phyloP scores from a whole-genome alignment of 2,113 vertebrate genomes.

The Eupsittula cactorum region DNA sequence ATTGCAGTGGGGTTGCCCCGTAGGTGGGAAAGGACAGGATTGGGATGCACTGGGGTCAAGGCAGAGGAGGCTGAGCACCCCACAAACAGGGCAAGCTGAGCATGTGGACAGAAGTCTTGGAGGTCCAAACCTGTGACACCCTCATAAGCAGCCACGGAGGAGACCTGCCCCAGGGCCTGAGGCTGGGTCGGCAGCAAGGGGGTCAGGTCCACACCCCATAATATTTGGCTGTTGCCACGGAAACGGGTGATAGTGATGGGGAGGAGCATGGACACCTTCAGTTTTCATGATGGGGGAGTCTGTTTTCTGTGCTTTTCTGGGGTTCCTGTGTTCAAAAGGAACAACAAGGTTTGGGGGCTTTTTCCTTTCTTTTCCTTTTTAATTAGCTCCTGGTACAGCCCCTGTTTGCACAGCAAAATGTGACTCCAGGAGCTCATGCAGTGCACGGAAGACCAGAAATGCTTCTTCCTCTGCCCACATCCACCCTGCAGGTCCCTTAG shows the following conservation, averaged over 20 bases:
- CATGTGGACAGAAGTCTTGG: rapidly evolving
- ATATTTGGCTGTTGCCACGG: background rate
- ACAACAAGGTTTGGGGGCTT: background rate
- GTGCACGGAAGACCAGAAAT: background rate
- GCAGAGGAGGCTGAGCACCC: background rate
- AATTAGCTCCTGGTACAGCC: background rate
- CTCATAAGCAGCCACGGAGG: rapidly evolving
- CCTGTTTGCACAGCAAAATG: rapidly evolving
- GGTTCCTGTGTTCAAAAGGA: background rate
- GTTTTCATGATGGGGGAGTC: background rate
- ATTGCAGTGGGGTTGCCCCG: rapidly evolving
- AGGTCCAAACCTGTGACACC: background rate
- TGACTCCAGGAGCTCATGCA: background rate
- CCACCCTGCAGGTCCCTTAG: background rate
- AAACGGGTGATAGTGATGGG: background rate
- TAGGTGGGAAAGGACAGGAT: background rate
- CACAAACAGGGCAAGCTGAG: no score
- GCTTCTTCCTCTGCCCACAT: background rate
- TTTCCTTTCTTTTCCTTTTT: background rate
- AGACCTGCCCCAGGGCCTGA: background rate
- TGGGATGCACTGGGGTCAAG: background rate
- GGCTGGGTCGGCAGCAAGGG: rapidly evolving
- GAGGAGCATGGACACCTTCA: background rate
- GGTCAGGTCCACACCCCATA: background rate
- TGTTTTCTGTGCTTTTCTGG: background rate